A percentile compares a stretch with the other conserved stretches of the same genome.
phyloP scores from a whole-genome alignment of 2,888 invertebrate species.

The Chironomus tentans region DNA sequence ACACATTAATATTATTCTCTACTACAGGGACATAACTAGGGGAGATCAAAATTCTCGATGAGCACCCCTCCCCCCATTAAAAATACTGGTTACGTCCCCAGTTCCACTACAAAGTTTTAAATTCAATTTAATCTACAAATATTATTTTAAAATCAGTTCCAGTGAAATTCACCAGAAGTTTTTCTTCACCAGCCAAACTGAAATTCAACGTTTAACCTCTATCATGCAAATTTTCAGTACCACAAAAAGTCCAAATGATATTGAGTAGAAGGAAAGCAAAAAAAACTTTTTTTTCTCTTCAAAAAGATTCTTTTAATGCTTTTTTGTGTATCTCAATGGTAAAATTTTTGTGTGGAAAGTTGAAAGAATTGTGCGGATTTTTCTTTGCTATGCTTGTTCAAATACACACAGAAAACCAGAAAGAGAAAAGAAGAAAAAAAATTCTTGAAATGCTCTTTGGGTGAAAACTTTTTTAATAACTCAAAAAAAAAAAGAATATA shows the following conservation, averaged over 20 bases:
- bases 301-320: not conserved
- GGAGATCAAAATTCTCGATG: too few relatives aligned
- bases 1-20: too few relatives aligned
- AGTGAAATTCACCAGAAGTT: too few relatives aligned
- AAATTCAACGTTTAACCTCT: too few relatives aligned
- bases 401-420: not conserved
- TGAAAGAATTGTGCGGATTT: not conserved
- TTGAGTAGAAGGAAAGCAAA: not conserved
- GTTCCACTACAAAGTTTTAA: too few relatives aligned
- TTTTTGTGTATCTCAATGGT: not conserved
- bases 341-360: not conserved
- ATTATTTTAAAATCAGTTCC: too few relatives aligned
- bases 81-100: too few relatives aligned
- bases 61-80: too few relatives aligned
- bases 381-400: not conserved
- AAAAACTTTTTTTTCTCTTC: not conserved
- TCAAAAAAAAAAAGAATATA: not conserved
- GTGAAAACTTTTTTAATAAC: conserved; percentile 4
- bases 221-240: not conserved
- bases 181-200: too few relatives aligned
- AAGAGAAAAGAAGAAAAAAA: not conserved
- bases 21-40: too few relatives aligned
- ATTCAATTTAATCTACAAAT: too few relatives aligned
- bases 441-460: not conserved
- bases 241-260: not conserved